Conservation (phyloP, 2,888 invertebrate genomes). For the Ptilodon capucinus region DNA sequence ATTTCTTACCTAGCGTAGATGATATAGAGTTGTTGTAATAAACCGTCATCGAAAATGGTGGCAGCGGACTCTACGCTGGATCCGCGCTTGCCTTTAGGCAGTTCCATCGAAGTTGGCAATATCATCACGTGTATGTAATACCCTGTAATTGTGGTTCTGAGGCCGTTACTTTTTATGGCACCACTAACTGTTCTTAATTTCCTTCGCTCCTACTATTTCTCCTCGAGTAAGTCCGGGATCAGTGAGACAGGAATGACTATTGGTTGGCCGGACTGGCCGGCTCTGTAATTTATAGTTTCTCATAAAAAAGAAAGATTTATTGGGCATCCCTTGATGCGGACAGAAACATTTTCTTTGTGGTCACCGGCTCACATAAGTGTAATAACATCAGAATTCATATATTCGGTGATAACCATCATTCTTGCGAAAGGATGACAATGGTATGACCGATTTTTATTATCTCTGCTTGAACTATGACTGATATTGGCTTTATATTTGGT, state of each 20-base stretch:
- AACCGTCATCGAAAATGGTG: no score
- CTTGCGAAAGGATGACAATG: slow-evolving; percentile 25
- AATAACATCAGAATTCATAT: slow-evolving; percentile 35
- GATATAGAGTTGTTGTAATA: no score
- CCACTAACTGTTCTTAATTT: slow-evolving; percentile 40
- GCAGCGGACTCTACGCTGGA: no score
- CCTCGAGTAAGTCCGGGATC: slow-evolving; percentile 23
- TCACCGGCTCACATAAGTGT: slow-evolving; percentile 21
- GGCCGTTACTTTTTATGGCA: slow-evolving; percentile 54
- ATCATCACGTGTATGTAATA: slow-evolving; percentile 42
- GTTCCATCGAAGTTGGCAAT: slow-evolving; percentile 27
- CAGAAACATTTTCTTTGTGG: slow-evolving; percentile 18
- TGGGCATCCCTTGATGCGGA: slow-evolving; percentile 8
- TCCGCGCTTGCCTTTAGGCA: no score
- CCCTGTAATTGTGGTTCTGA: slow-evolving; percentile 46
- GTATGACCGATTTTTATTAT: slow-evolving; percentile 19
- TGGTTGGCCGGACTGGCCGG: slow-evolving; percentile 11
- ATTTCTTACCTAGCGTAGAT: no score
- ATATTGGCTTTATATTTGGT: slow-evolving; percentile 11
- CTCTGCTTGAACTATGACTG: slow-evolving; percentile 16
- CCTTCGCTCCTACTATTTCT: slow-evolving; percentile 32
- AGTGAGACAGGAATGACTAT: slow-evolving; percentile 25
- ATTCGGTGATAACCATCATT: slow-evolving; percentile 30
- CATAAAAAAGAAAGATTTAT: slow-evolving; percentile 38
- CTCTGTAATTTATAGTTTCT: slow-evolving; percentile 34